Conservation (phyloP, 2,797 vertebrate genomes). For the Amniataba percoides region DNA sequence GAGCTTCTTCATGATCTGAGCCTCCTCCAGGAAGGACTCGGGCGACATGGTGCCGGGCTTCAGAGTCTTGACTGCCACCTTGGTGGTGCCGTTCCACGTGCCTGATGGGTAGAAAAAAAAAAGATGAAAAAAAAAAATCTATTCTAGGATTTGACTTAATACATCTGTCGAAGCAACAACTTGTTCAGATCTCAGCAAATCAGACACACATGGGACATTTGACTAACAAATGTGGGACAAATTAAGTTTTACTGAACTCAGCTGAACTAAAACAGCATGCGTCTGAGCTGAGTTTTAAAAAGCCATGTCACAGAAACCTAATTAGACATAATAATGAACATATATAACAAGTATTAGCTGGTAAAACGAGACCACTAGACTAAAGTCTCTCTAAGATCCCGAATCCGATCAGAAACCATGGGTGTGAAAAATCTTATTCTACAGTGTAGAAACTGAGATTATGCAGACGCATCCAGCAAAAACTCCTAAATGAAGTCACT, state of each 20-base stretch:
- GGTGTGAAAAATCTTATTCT: neutral
- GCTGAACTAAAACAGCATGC: conserved; percentile 11
- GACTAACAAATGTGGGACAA: conserved; percentile 16
- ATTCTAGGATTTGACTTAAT: conserved; percentile 7
- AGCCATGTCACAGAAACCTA: conserved; percentile 7
- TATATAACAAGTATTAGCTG: neutral
- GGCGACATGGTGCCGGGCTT: conserved; percentile 99
- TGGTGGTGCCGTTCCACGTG: conserved; percentile 99
- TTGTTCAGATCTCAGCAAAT: conserved; percentile 19
- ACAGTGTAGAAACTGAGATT: conserved; percentile 4
- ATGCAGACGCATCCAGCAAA: neutral
- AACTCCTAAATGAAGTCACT: conserved; percentile 29
- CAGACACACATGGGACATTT: conserved; percentile 19
- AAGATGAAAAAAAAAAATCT: neutral
- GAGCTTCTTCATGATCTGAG: conserved; percentile 99
- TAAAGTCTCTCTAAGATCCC: neutral
- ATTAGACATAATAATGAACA: neutral
- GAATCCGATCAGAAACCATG: neutral
- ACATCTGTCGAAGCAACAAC: conserved; percentile 4
- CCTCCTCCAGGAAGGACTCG: conserved; percentile 98
- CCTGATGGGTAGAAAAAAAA: conserved; percentile 78
- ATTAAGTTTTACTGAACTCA: conserved; percentile 19
- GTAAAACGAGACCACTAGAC: neutral
- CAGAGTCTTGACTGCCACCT: conserved; percentile 99
- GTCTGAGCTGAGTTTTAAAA: neutral